Evolutionary conservation across 2,113 vertebrate genomes (phyloP).

Genomic region (Calidris pugnax): DNA sequence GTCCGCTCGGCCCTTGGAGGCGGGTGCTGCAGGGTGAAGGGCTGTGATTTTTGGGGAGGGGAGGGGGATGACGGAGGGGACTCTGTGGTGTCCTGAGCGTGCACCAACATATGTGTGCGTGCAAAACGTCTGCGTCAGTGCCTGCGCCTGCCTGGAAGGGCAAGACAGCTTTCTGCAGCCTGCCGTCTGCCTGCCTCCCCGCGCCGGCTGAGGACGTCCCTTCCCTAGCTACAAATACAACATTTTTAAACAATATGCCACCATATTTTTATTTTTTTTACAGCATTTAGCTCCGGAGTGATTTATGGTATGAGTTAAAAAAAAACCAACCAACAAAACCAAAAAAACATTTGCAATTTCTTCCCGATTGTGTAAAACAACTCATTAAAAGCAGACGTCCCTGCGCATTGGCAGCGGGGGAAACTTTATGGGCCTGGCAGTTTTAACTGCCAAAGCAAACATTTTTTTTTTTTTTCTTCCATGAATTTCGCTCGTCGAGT

Average conservation of each 20-base stretch:
- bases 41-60: not conserved
- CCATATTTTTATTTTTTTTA: not conserved
- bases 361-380: not conserved
- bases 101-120: not conserved
- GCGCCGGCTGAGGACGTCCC: not conserved
- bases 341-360: not conserved
- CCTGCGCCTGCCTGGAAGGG: not conserved
- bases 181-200: not conserved
- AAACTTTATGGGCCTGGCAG: slow-evolving; percentile 57
- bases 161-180: not conserved
- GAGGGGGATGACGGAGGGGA: not conserved
- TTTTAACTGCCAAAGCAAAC: slow-evolving; percentile 56
- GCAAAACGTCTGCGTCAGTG: not conserved
- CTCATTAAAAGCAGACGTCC: slow-evolving; percentile 43
- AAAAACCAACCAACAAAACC: no score
- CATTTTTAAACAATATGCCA: slow-evolving; percentile 1
- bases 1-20: not conserved
- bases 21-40: not conserved
- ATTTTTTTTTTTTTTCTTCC: no score
- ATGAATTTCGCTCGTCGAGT: slow-evolving; percentile 43
- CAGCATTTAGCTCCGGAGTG: not conserved
- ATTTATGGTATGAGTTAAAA: not conserved
- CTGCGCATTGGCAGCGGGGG: not conserved
- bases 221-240: not conserved
- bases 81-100: not conserved